Evolutionary conservation across 2,113 vertebrate genomes (phyloP), one percentile per base, ranked within the genome.

Genomic region (Myotis yumanensis): DNA sequence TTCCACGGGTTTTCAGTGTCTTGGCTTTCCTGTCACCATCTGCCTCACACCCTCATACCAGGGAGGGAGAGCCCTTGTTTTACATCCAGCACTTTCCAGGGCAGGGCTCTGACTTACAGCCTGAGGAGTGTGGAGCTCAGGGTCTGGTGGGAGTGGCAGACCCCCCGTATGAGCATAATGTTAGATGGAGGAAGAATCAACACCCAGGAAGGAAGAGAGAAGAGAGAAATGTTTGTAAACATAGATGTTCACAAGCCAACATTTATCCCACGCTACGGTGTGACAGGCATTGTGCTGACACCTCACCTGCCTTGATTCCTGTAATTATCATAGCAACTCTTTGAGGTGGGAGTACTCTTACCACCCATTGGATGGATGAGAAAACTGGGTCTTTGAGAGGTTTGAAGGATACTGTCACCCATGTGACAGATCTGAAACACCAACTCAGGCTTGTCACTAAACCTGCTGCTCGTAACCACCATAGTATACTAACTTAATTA

Each of bases 371-470:
- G 64, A 48, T 25, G 57, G 83, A 91, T 30, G 23, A 84, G 48
- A 25, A 97, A 51, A 82, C 30, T 11, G n/a, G 64, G 54, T 30
- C 3, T 68, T 30, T 14, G 51, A 37, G 52, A n/a, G 32, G 10
- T 25, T 59, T 75, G 23, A 40, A 84, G 54, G 30, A 28, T 43
- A 1, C 14, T 85, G 64, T 54, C 48, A n/a, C 32, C 32, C 20
- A 1, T 3, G 16, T 66, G 20, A 68, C 25, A 46, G 59, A 59
- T 35, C 35, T 0, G 1, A 64, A 46, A 23, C 15, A 7, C 0
- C 15, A 32, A 9, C 20, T 17, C 30, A 25, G 52, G 18, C 22
- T n/a, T 30, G 62, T 48, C 16, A 12, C n/a, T n/a, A 22, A 48
- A 52, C 18, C 8, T 40, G 57, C 11, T 48, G 3, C 54, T 43